These are phyloP conservation scores for Chaetorhynchus papuensis DNA, from an alignment of 2,113 vertebrate species.

Conservation along the genomic window DNA sequence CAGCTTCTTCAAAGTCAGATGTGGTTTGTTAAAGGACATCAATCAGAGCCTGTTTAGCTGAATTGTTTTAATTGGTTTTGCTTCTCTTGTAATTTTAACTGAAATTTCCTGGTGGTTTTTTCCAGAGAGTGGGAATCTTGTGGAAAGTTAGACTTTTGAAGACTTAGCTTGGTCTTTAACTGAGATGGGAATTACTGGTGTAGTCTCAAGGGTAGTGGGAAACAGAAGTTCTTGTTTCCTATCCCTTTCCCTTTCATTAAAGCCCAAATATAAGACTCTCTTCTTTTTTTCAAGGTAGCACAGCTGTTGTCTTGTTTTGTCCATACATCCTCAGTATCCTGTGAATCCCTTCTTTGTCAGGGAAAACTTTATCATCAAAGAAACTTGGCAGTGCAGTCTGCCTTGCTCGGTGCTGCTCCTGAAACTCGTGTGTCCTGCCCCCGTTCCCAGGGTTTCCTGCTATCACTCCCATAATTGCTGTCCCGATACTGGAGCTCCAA, in stretches of 20 bases:
- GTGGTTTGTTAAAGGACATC: background rate
- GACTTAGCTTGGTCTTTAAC: background rate
- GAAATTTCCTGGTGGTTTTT: background rate
- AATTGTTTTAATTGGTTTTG: background rate
- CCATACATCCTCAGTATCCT: background rate
- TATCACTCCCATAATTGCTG: background rate
- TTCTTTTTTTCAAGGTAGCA: background rate
- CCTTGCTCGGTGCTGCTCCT: background rate
- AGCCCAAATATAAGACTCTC: background rate
- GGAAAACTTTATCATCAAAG: background rate
- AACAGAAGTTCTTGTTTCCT: background rate
- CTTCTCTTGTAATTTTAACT: background rate
- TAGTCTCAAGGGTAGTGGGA: background rate
- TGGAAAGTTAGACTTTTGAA: background rate
- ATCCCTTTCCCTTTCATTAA: background rate
- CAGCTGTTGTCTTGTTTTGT: background rate
- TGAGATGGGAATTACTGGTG: background rate
- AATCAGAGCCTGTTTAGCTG: background rate
- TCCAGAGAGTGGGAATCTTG: background rate
- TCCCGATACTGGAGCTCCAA: background rate
- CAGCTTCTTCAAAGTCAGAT: background rate
- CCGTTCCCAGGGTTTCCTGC: background rate
- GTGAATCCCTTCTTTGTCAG: background rate
- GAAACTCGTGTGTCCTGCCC: background rate
- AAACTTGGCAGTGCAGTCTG: background rate